Evolutionary conservation across 2,113 vertebrate species (phyloP), one percentile per base, ranked within the genome.

Genomic region (Psettodes erumei): DNA sequence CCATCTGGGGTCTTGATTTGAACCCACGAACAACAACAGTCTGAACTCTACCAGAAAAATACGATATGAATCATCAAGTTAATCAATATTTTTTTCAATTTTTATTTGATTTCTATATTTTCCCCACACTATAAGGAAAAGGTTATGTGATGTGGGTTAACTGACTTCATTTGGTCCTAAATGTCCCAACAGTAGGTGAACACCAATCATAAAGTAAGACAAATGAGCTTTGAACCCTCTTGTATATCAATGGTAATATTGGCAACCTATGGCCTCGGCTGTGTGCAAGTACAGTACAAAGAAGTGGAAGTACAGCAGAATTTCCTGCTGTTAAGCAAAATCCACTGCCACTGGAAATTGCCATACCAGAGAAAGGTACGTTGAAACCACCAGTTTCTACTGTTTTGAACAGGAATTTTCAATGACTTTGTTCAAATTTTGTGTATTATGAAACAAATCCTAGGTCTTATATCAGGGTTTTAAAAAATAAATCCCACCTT

Each of bases 321-420:
- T 50, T 33, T 19, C 27, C 30, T 19, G 55, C 56, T 38, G 18
- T 4, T 21, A 28, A 50, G 32, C 32, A 48, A 33, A 53, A 28
- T 16, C 10, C 18, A 5, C 10, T 35, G 8, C 11, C 6, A 28
- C 19, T 25, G 13, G 86, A 84, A 86, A 85, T 66, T 28, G 11
- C 19, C n/a, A 8, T 19, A 69, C 40, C 75, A 62, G 54, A 85
- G 50, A 73, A 64, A 88, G 79, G 83, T 86, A 62, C 54, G 74
- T 25, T 28, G 56, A 82, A 88, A 79, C 30, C 25, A 56, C 48
- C 8, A 37, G 11, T 45, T 11, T 18, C 23, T 25, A 13, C 15
- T 30, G 3, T 73, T 69, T 45, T 12, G 12, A 25, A 2, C 1
- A 59, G 69, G 45, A 53, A 54, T 47, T 65, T 56, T 61, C 42